These are phyloP conservation scores for Pedetes capensis DNA, from an alignment of 2,113 vertebrate genomes.

Conservation along the genomic window DNA sequence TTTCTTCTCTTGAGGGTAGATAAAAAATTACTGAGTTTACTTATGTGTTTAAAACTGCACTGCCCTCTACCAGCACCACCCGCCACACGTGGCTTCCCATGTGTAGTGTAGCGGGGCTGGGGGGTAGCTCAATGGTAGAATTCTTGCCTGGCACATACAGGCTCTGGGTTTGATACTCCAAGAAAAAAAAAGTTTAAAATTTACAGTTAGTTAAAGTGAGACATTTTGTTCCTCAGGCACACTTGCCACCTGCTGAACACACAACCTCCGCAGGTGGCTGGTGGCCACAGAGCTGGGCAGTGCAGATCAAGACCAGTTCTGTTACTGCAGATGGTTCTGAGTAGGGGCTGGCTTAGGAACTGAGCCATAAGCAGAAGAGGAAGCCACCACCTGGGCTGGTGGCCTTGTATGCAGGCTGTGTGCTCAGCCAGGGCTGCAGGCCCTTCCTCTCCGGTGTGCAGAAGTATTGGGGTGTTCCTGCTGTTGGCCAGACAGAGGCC, in stretches of 20 bases:
- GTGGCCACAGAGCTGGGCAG: not conserved
- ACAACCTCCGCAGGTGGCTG: not conserved
- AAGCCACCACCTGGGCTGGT: rapidly evolving
- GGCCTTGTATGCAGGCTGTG: not conserved
- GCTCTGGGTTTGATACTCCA: not conserved
- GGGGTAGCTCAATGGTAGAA: not conserved
- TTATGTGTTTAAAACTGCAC: not conserved
- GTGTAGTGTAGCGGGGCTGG: not conserved
- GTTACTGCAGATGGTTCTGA: rapidly evolving
- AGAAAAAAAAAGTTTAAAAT: not conserved
- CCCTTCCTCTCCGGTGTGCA: not conserved
- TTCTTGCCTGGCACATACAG: not conserved
- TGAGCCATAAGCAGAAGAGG: not conserved
- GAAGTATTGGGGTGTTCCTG: too few relatives aligned
- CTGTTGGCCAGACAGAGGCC: too few relatives aligned
- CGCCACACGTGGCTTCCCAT: not conserved
- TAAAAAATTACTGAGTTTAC: not conserved
- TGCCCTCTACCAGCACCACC: too few relatives aligned
- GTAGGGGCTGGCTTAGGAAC: not conserved
- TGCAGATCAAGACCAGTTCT: not conserved
- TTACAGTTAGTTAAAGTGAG: not conserved
- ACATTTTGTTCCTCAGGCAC: not conserved
- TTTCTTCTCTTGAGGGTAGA: not conserved
- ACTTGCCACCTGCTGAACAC: not conserved
- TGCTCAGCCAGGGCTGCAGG: too few relatives aligned